These are phyloP conservation scores for Actias luna DNA, from an alignment of 2,888 invertebrate genomes.

Conservation along the genomic window DNA sequence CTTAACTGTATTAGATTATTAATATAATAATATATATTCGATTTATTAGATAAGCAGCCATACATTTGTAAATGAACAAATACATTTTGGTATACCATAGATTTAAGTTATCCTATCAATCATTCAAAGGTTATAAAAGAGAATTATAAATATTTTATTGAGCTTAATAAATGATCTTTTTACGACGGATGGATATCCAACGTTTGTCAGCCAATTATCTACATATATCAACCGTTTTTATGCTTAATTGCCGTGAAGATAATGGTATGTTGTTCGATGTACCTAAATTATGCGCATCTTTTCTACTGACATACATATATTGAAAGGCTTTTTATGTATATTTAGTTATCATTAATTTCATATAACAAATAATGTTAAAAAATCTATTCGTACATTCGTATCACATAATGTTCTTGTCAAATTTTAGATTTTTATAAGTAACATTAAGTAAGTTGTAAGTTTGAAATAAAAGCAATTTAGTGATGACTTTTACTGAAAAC, in stretches of 20 bases:
- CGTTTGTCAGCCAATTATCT: constrained; percentile 1
- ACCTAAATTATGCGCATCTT: background rate
- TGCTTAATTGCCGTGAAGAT: background rate
- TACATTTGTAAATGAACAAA: background rate
- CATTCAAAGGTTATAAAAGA: background rate
- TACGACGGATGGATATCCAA: background rate
- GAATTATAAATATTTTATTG: constrained; percentile 12
- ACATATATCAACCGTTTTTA: background rate
- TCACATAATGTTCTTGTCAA: no score
- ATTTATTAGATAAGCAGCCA: no score
- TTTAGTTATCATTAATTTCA: background rate
- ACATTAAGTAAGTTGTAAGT: no score
- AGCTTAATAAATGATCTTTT: background rate
- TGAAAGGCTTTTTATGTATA: background rate
- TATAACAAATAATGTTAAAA: background rate
- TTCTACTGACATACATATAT: background rate
- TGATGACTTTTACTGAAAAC: no score
- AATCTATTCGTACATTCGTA: no score
- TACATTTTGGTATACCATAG: background rate
- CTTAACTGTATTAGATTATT: no score
- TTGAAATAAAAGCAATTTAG: no score
- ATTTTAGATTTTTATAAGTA: no score
- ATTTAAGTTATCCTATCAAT: background rate
- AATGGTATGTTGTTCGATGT: background rate
- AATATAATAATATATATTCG: no score